Evolutionary conservation across 2,797 vertebrate genomes (phyloP).

Genomic region (Meda fulgida): DNA sequence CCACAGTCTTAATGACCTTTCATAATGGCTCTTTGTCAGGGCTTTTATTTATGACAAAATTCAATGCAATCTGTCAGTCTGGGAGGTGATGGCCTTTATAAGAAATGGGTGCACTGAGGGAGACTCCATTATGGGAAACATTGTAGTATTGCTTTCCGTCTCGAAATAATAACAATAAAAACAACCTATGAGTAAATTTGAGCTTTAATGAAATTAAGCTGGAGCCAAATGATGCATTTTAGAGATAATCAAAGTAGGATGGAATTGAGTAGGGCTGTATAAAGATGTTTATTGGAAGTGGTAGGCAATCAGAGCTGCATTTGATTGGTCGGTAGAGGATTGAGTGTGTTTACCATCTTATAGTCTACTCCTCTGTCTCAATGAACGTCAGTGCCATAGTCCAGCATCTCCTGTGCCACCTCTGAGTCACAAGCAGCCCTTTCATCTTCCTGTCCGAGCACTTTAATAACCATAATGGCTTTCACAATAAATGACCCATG

Average conservation of each 20-base stretch:
- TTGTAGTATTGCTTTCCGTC: conserved; percentile 32
- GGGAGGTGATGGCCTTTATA: conserved; percentile 42
- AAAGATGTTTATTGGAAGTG: conserved; percentile 30
- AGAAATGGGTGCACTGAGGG: conserved; percentile 22
- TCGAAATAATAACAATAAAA: conserved; percentile 42
- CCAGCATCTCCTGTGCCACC: conserved; percentile 72
- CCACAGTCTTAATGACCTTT: conserved; percentile 72
- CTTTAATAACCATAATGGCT: conserved; percentile 82
- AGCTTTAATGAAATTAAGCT: conserved; percentile 47
- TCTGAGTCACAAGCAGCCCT: conserved; percentile 73
- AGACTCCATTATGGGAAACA: conserved; percentile 43
- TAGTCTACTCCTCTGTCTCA: conserved; percentile 38
- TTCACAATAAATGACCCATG: conserved; percentile 74
- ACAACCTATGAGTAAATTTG: conserved; percentile 39
- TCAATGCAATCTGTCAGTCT: conserved; percentile 76
- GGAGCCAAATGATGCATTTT: conserved; percentile 29
- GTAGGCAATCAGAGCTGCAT: conserved; percentile 1
- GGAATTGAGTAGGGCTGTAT: conserved; percentile 25
- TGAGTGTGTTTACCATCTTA: conserved; percentile 30
- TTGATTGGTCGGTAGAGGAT: conserved; percentile 31
- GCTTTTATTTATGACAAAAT: conserved; percentile 78
- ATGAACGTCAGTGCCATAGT: conserved; percentile 65
- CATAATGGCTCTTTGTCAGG: conserved; percentile 76
- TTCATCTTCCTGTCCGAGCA: conserved; percentile 80
- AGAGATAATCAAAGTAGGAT: conserved; percentile 20